These are phyloP conservation scores for Limnephilus rhombicus DNA, from an alignment of 2,888 invertebrate species.

Conservation along the genomic window DNA sequence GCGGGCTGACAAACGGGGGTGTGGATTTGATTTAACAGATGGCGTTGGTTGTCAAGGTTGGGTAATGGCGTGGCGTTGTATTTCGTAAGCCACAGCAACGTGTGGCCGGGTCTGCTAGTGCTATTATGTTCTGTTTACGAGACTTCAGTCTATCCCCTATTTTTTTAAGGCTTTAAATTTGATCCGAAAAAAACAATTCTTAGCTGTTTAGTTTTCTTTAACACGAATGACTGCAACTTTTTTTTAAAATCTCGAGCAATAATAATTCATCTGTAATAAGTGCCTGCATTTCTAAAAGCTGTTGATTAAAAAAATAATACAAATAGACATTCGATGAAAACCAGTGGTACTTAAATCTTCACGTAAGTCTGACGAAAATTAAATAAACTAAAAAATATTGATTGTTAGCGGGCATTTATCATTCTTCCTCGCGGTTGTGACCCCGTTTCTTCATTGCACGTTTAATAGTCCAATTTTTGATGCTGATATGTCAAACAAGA, in stretches of 20 bases:
- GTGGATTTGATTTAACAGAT: too few species aligned
- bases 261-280: neutral
- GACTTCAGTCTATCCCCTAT: neutral
- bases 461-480: neutral
- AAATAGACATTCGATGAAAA: neutral
- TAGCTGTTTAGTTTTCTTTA: neutral
- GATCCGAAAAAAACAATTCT: neutral
- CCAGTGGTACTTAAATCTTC: neutral
- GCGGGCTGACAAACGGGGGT: too few species aligned
- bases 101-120: too few species aligned
- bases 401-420: neutral
- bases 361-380: neutral
- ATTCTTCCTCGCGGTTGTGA: neutral
- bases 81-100: too few species aligned
- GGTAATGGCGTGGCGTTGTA: too few species aligned
- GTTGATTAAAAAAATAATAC: neutral
- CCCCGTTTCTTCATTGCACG: neutral
- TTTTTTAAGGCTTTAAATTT: neutral
- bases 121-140: neutral
- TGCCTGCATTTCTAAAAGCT: neutral
- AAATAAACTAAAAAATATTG: neutral
- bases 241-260: neutral
- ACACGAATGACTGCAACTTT: neutral
- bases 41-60: too few species aligned
- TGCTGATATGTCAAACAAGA: neutral